Conservation (phyloP, 1,140 invertebrate species). For the Ceratitis capitata region DNA sequence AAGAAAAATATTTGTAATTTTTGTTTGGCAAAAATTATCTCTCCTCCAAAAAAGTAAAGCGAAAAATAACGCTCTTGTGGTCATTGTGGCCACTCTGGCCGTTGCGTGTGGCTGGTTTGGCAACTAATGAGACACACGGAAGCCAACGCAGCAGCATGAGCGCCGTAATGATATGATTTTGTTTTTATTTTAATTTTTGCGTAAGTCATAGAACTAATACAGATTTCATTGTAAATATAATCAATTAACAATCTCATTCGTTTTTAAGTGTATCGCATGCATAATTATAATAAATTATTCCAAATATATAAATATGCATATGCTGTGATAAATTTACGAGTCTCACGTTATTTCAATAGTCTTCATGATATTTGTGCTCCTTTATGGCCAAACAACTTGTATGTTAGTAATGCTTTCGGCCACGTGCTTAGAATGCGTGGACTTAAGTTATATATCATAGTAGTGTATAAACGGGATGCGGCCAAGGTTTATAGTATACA, state of each 20-base stretch:
- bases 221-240: neutral
- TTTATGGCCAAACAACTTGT: too few relatives aligned
- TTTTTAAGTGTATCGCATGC: neutral
- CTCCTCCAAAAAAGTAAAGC: neutral
- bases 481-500: too few relatives aligned
- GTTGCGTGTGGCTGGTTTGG: neutral
- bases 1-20: neutral
- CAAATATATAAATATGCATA: too few relatives aligned
- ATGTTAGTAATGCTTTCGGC: too few relatives aligned
- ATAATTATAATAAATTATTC: too few relatives aligned
- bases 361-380: too few relatives aligned
- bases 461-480: too few relatives aligned
- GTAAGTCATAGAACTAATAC: neutral
- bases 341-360: too few relatives aligned
- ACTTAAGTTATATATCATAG: too few relatives aligned
- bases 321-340: too few relatives aligned
- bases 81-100: neutral
- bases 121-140: neutral
- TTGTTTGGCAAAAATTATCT: neutral
- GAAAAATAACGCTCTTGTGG: neutral
- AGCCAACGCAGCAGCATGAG: neutral
- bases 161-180: neutral
- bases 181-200: neutral
- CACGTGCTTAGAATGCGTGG: too few relatives aligned
- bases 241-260: neutral